Conservation (phyloP, 2,113 vertebrate species). For the Rhizomys pruinosus region DNA sequence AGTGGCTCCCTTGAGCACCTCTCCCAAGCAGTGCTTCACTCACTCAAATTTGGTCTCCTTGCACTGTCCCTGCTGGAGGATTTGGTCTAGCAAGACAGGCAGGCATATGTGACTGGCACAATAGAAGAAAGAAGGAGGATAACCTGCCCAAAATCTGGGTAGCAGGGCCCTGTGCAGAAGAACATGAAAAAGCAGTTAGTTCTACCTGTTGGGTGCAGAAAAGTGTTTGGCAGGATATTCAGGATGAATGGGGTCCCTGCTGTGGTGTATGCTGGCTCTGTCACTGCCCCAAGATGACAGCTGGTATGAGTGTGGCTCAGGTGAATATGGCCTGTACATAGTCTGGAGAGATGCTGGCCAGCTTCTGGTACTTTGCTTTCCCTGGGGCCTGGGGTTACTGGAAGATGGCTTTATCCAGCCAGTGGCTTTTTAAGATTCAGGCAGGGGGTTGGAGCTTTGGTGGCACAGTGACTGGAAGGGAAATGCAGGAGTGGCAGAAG, state of each 20-base stretch:
- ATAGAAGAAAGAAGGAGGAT: not conserved
- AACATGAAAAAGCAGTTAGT: rapidly evolving
- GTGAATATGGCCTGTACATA: too few species aligned
- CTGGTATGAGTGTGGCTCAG: too few species aligned
- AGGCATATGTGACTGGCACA: rapidly evolving
- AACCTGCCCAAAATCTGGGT: rapidly evolving
- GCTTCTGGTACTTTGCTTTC: not conserved
- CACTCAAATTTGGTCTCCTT: not conserved
- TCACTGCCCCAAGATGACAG: not conserved
- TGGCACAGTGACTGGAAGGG: not conserved
- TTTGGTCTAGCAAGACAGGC: too few species aligned
- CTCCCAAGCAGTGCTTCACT: rapidly evolving
- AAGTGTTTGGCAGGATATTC: rapidly evolving
- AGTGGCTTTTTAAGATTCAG: not conserved
- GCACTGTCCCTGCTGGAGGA: not conserved
- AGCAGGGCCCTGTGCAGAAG: rapidly evolving
- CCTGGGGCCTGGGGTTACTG: not conserved
- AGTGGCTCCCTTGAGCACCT: not conserved
- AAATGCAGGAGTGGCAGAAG: not conserved
- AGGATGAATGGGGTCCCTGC: not conserved
- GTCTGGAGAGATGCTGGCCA: not conserved
- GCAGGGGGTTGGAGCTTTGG: too few species aligned
- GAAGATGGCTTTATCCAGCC: not conserved
- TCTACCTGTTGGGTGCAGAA: not conserved
- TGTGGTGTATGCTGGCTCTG: rapidly evolving